These are phyloP conservation scores for Cheumatopsyche charites DNA, from an alignment of 1,140 invertebrate genomes.

Conservation along the genomic window DNA sequence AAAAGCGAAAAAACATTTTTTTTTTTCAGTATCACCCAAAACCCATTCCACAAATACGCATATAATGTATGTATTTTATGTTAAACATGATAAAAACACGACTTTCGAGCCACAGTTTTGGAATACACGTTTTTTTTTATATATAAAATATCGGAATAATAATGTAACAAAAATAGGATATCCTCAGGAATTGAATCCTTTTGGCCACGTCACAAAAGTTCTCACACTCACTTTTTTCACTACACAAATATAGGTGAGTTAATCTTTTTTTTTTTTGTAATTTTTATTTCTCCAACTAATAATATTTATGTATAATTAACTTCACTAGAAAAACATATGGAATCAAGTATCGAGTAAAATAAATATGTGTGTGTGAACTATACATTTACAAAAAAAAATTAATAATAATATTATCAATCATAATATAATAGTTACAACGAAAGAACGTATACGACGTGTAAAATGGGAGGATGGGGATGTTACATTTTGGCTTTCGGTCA, in stretches of 20 bases:
- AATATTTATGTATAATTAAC: neutral
- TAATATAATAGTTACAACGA: constrained; percentile 20
- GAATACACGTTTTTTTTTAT: constrained; percentile 7
- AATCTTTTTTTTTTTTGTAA: no score
- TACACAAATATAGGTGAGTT: constrained; percentile 15
- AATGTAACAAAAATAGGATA: constrained; percentile 7
- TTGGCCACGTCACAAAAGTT: constrained; percentile 24
- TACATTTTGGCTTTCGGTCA: constrained; percentile 12
- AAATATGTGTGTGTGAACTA: constrained; percentile 18
- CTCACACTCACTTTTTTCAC: constrained; percentile 10
- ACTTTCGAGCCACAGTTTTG: constrained; percentile 9
- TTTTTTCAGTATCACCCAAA: constrained; percentile 7
- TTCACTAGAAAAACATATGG: constrained; percentile 25
- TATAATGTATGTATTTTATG: neutral
- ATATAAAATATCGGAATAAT: neutral
- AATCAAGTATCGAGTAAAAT: constrained; percentile 22
- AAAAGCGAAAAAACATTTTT: neutral
- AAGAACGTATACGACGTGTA: constrained; percentile 28
- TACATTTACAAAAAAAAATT: constrained; percentile 17
- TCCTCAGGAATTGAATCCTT: constrained; percentile 17
- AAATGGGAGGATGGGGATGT: constrained; percentile 19
- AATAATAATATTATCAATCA: constrained; percentile 4
- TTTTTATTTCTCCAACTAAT: no score
- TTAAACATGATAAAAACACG: neutral
- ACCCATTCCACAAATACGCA: constrained; percentile 23